Conservation (phyloP, 37 sponge, comb jelly and placozoan species). For the Beroe ovata region DNA sequence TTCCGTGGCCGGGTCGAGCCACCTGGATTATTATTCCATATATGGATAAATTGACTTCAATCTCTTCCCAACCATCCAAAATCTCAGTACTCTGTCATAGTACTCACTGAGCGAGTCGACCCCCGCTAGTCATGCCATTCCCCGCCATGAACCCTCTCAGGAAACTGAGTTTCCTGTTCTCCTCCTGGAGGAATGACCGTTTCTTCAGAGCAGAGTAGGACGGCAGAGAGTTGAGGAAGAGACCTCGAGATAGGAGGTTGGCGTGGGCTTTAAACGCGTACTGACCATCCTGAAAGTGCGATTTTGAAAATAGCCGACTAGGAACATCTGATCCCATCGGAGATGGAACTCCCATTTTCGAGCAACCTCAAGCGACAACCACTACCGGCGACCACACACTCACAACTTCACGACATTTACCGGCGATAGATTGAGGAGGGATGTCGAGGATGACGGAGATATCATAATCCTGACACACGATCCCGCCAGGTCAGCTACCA, state of each 20-base stretch:
- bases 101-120: slow-evolving; percentile 86
- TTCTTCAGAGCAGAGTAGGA: slow-evolving; percentile 59
- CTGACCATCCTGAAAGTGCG: slow-evolving; percentile 59
- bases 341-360: too few relatives aligned
- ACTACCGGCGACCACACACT: too few relatives aligned
- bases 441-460: neutral
- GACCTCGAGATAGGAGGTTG: slow-evolving; percentile 28
- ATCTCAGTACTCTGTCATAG: too few relatives aligned
- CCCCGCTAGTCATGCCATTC: slow-evolving; percentile 78
- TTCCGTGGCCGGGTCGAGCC: neutral
- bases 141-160: slow-evolving; percentile 82
- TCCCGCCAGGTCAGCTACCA: slow-evolving; percentile 45
- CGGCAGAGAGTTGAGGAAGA: slow-evolving; percentile 49
- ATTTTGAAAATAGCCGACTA: too few relatives aligned
- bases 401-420: too few relatives aligned
- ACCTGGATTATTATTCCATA: too few relatives aligned
- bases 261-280: slow-evolving; percentile 68
- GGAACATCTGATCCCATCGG: too few relatives aligned
- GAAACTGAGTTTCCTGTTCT: slow-evolving; percentile 69
- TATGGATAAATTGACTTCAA: too few relatives aligned
- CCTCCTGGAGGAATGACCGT: slow-evolving; percentile 33
- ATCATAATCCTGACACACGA: slow-evolving; percentile 53
- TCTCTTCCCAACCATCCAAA: too few relatives aligned
- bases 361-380: too few relatives aligned
- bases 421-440: slow-evolving; percentile 12